phyloP scores from a whole-genome alignment of 2,888 invertebrate genomes.

The Hesperia comma region DNA sequence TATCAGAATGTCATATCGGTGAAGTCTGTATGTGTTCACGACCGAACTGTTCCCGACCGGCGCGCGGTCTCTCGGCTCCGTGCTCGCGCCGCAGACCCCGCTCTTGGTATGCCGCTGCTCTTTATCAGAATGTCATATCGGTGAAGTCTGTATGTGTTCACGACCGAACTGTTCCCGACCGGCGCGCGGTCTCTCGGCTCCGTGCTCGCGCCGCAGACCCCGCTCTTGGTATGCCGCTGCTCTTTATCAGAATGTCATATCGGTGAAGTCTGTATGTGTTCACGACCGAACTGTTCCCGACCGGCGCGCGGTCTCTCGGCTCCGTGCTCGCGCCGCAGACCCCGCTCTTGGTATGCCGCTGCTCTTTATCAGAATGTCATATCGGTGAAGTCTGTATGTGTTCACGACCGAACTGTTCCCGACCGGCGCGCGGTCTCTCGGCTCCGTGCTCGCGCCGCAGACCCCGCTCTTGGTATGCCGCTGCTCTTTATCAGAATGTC shows the following conservation, averaged over 20 bases:
- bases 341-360: conserved; percentile 81
- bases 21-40: conserved; percentile 87
- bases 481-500: too few relatives aligned
- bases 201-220: conserved; percentile 88
- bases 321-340: conserved; percentile 89
- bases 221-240: conserved; percentile 80
- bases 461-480: too few relatives aligned
- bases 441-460: too few relatives aligned
- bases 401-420: too few relatives aligned
- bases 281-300: conserved; percentile 89
- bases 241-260: too few relatives aligned
- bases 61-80: conserved; percentile 86
- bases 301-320: conserved; percentile 86
- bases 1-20: too few relatives aligned
- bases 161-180: conserved; percentile 89
- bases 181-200: conserved; percentile 86
- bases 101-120: conserved; percentile 79
- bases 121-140: too few relatives aligned
- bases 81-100: conserved; percentile 88
- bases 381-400: too few relatives aligned
- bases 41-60: conserved; percentile 89
- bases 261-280: conserved; percentile 88
- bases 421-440: too few relatives aligned
- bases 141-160: conserved; percentile 87
- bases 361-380: too few relatives aligned